Conservation (phyloP, 2,113 vertebrate species). For the Apus apus region DNA sequence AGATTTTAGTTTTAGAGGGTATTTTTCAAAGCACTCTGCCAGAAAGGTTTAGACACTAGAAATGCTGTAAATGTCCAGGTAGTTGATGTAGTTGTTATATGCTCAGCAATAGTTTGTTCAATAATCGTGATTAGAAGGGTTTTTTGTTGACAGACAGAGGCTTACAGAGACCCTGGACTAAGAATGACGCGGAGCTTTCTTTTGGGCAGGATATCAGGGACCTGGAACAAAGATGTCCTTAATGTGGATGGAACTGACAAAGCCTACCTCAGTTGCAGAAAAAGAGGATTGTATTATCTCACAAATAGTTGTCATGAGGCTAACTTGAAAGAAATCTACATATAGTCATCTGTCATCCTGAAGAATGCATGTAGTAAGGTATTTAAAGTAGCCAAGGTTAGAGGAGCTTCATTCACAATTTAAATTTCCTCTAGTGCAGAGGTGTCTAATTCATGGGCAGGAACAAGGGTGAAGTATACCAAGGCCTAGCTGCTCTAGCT, state of each 20-base stretch:
- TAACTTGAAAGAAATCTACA: conserved; percentile 38
- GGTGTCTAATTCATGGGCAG: too few species aligned
- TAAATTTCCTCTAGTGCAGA: neutral
- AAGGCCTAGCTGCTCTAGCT: neutral
- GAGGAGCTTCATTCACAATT: conserved; percentile 44
- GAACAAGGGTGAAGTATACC: neutral
- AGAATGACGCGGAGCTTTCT: neutral
- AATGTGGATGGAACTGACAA: neutral
- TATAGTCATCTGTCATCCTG: conserved; percentile 33
- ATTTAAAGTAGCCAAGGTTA: conserved; percentile 52
- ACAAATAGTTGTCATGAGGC: conserved; percentile 46
- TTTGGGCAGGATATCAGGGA: neutral
- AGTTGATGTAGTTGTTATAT: neutral
- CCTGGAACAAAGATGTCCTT: neutral
- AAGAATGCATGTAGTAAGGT: conserved; percentile 54
- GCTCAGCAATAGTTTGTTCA: neutral
- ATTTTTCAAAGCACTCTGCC: neutral
- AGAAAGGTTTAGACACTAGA: neutral
- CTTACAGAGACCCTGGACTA: neutral
- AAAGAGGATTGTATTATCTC: conserved; percentile 3
- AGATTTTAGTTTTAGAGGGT: neutral
- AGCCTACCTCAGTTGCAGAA: neutral
- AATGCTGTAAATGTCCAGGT: neutral
- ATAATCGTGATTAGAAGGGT: accelerated
- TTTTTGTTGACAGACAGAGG: neutral